These are phyloP conservation scores for Phalloptychus januarius DNA, from an alignment of 2,797 vertebrate genomes.

Conservation along the genomic window DNA sequence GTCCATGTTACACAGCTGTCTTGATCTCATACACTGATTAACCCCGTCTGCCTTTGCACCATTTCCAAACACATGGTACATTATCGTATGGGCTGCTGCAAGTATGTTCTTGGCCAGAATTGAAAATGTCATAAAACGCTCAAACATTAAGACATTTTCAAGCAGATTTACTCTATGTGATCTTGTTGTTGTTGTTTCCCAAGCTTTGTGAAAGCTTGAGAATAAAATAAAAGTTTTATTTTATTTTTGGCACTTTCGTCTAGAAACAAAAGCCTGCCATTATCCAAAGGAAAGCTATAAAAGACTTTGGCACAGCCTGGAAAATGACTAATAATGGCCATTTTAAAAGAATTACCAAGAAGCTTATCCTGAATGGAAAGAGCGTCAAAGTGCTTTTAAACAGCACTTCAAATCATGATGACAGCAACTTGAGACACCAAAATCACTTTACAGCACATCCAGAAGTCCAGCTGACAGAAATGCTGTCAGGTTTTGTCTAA, in stretches of 20 bases:
- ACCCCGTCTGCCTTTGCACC: constrained; percentile 21
- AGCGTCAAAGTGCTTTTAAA: not conserved
- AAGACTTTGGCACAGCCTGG: not conserved
- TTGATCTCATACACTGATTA: constrained; percentile 29
- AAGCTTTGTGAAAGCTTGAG: not conserved
- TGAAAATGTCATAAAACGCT: not conserved
- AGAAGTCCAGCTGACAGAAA: not conserved
- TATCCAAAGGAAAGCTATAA: not conserved
- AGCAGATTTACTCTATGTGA: not conserved
- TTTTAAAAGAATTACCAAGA: not conserved
- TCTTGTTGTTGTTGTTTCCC: not conserved
- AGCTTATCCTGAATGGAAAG: not conserved
- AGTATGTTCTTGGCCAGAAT: not conserved
- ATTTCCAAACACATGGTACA: constrained; percentile 23
- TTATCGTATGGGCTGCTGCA: not conserved
- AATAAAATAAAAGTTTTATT: too few relatives aligned
- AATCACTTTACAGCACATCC: not conserved
- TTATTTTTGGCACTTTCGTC: not conserved
- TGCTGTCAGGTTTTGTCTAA: too few relatives aligned
- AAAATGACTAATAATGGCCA: not conserved
- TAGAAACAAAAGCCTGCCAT: not conserved
- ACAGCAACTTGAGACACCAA: not conserved
- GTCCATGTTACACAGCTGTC: constrained; percentile 41
- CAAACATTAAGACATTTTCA: not conserved
- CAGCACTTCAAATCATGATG: not conserved